Evolutionary conservation across 2,113 vertebrate genomes (phyloP), one percentile per base, ranked within the genome.

Genomic region (Prinia subflava): DNA sequence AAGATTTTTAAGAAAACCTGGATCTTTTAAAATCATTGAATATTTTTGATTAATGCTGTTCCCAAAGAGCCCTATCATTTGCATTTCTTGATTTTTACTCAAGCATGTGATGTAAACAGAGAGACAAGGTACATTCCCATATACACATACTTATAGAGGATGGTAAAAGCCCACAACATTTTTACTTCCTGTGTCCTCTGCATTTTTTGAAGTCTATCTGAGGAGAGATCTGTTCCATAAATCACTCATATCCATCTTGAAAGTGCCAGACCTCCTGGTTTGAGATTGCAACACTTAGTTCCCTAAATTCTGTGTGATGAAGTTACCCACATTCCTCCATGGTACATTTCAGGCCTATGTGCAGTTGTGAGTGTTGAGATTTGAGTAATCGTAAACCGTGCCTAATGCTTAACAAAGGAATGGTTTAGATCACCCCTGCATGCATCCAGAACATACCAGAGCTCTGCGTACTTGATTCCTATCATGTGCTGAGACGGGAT

Each of bases 381-480:
- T 78, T 93, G 47, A 79, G 83, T 63, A 33, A 46, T 24, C 79
- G 33, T 57, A 57, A 87, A 37, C 31, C 2, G 1, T 55, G 24
- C 39, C 20, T 65, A 65, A 49, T 57, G 69, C n/a, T 81, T 81
- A 53, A 31, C n/a, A 57, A 30, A 42, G 33, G 7, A 62, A 19
- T 46, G 39, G 18, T 27, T 84, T 57, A 31, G 22, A 39, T 50
- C 35, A 76, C 50, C 17, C 35, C 37, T 33, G 23, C 15, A 30
- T 13, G 20, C 31, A 49, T 23, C 27, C 65, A 63, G 57, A 84
- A 47, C 53, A 41, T 35, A 57, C 7, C 21, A 37, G n/a, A 68
- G 13, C 37, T 3, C 1, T 10, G 41, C 0, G 0, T 15, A 7
- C 5, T 87, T 47, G 10, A 49, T 68, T 87, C n/a, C 35, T 65